Conservation (phyloP, 2,113 vertebrate species). For the Ceyx cyanopectus region DNA sequence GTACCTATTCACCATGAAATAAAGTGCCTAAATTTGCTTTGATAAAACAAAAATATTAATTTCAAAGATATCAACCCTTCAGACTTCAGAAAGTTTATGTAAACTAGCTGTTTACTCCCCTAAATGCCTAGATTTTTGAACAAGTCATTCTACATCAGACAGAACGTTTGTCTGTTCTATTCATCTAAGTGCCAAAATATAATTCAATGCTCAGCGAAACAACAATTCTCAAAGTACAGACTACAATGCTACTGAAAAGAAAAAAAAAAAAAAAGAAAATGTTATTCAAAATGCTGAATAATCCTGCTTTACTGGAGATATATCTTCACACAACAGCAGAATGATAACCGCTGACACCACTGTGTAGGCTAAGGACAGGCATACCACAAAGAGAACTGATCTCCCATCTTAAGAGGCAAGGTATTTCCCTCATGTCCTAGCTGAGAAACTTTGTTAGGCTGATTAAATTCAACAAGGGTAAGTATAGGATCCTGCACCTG, state of each 20-base stretch:
- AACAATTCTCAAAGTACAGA: background rate
- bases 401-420: background rate
- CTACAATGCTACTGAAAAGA: background rate
- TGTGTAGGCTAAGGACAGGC: background rate
- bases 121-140: background rate
- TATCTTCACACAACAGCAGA: background rate
- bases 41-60: background rate
- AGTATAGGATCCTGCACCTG: background rate
- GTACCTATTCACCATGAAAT: background rate
- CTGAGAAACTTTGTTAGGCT: background rate
- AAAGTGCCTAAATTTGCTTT: background rate
- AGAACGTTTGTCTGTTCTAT: background rate
- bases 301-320: background rate
- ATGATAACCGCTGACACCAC: fast-evolving
- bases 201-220: background rate
- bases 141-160: background rate
- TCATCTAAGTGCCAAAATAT: background rate
- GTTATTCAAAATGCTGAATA: background rate
- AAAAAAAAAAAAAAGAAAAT: background rate
- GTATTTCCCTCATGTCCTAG: background rate
- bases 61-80: background rate
- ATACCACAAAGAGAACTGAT: background rate
- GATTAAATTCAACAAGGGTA: background rate
- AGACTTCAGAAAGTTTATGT: background rate
- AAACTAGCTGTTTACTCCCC: background rate